phyloP scores from a whole-genome alignment of 2,797 vertebrate genomes.

The Eospalax fontanierii region DNA sequence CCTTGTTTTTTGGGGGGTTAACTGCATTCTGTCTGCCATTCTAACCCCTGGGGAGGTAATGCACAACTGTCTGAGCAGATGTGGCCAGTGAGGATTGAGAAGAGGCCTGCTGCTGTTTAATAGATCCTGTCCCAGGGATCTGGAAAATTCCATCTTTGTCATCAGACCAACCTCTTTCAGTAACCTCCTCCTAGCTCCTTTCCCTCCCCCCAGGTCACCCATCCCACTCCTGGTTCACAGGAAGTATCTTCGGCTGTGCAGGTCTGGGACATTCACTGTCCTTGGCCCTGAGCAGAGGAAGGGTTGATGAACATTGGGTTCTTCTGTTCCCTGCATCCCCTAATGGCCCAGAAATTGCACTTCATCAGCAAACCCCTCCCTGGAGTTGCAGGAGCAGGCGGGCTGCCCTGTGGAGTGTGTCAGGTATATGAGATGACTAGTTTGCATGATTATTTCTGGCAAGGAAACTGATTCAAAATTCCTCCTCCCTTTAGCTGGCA shows the following conservation, averaged over 20 bases:
- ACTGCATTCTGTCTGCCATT: slow-evolving; percentile 13
- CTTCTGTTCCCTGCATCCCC: background rate
- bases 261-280: background rate
- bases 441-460: slow-evolving; percentile 26
- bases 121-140: background rate
- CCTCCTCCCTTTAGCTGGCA: no score
- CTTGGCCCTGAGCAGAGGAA: background rate
- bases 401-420: fast-evolving
- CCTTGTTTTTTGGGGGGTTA: slow-evolving; percentile 4
- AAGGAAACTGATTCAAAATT: no score
- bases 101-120: background rate
- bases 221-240: background rate
- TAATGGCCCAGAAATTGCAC: no score
- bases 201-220: no score
- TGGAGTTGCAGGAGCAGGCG: background rate
- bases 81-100: slow-evolving; percentile 7
- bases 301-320: background rate
- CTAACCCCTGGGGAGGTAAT: background rate
- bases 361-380: background rate
- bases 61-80: slow-evolving; percentile 63
- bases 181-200: fast-evolving
- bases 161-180: background rate
- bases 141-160: slow-evolving; percentile 21
- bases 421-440: background rate
- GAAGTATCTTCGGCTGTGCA: background rate